phyloP scores from a whole-genome alignment of 2,888 invertebrate species.

The Campoplex capitator region DNA sequence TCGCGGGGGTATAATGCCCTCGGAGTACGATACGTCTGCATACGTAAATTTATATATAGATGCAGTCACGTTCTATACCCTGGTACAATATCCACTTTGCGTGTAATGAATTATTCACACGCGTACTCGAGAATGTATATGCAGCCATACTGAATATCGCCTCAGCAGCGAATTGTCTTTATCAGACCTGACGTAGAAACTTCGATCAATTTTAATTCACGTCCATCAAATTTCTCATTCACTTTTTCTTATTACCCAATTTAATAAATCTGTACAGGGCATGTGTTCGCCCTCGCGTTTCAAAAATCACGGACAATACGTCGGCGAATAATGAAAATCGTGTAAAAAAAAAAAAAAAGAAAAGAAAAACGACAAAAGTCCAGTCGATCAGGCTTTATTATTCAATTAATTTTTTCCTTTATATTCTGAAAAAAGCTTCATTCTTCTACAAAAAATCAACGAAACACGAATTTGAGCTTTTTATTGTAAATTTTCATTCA shows the following conservation, averaged over 20 bases:
- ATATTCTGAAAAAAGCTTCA: neutral
- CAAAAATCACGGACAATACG: neutral
- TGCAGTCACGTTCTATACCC: neutral
- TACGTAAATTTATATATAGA: neutral
- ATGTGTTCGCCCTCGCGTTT: neutral
- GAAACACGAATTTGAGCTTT: neutral
- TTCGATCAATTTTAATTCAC: conserved; percentile 44
- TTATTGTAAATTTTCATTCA: neutral
- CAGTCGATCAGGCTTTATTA: neutral
- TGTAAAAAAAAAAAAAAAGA: neutral
- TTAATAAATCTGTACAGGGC: neutral
- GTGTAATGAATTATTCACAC: conserved; percentile 64
- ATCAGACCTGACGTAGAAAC: conserved; percentile 31
- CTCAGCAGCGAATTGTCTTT: conserved; percentile 15
- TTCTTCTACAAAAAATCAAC: too few species aligned
- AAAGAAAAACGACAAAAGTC: neutral
- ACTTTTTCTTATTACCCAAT: neutral
- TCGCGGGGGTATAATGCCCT: conserved; percentile 53
- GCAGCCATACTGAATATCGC: conserved; percentile 21
- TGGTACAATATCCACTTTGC: conserved; percentile 57
- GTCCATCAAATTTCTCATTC: conserved; percentile 2
- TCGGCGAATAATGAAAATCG: neutral
- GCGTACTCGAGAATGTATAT: conserved; percentile 27
- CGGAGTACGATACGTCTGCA: conserved; percentile 7
- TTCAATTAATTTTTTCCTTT: neutral